Percentiles rank a stretch among this genome's conserved stretches.
These are phyloP conservation scores for Neopipo cinnamomea DNA, from an alignment of 2,113 vertebrate species.

Conservation along the genomic window DNA sequence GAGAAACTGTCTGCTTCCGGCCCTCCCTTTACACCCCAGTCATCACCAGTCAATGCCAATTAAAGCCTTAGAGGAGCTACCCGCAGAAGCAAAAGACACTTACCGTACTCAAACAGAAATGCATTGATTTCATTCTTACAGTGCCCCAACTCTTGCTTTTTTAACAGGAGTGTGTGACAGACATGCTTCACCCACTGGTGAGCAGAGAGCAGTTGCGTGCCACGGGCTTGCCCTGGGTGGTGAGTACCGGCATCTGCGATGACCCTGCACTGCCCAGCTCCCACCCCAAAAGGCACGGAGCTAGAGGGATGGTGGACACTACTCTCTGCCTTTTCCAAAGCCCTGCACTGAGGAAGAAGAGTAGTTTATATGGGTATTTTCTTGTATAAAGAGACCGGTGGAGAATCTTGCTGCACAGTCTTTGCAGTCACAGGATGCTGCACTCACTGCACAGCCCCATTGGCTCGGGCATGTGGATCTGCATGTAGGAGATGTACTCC, in stretches of 20 bases:
- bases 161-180: background rate
- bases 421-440: background rate
- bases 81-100: background rate
- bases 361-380: background rate
- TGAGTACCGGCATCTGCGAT: background rate
- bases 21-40: background rate
- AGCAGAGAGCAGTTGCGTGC: background rate
- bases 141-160: background rate
- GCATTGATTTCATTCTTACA: background rate
- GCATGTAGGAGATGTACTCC: background rate
- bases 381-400: background rate
- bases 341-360: background rate
- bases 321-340: background rate
- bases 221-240: fast-evolving
- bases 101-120: background rate
- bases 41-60: background rate
- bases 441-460: background rate
- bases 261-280: background rate
- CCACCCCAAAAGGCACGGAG: background rate
- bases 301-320: background rate
- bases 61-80: background rate
- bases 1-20: background rate
- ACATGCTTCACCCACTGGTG: background rate
- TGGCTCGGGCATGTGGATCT: background rate
- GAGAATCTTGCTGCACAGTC: background rate